Percentiles rank a stretch among this genome's conserved stretches.
These are phyloP conservation scores for Menidia menidia DNA, from an alignment of 2,797 vertebrate species.

Conservation along the genomic window DNA sequence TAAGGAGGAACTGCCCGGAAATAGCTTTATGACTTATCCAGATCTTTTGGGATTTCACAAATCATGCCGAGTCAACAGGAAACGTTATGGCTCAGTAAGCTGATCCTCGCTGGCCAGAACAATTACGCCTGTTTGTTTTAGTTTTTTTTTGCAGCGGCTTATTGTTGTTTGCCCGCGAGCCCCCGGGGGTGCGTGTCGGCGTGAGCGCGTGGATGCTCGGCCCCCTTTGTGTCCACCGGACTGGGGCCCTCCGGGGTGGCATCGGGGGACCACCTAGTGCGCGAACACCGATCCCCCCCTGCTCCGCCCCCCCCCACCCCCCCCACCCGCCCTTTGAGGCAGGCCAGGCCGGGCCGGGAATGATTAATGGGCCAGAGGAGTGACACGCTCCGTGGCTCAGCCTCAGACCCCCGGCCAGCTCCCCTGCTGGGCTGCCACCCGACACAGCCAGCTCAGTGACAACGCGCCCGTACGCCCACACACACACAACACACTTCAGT, in stretches of 20 bases:
- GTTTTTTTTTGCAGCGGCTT: constrained; percentile 12
- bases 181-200: constrained; percentile 27
- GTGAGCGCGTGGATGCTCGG: constrained; percentile 31
- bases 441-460: constrained; percentile 69
- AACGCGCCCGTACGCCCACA: constrained; percentile 53
- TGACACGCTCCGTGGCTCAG: constrained; percentile 74
- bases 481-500: constrained; percentile 58
- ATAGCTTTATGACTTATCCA: neutral
- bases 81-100: neutral
- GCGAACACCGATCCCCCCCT: constrained; percentile 55
- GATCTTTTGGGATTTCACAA: neutral
- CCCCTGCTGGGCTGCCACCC: constrained; percentile 73
- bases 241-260: constrained; percentile 65
- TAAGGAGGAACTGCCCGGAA: neutral
- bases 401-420: constrained; percentile 70
- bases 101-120: constrained; percentile 13
- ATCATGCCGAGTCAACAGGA: neutral
- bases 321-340: constrained; percentile 42
- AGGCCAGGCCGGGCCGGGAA: constrained; percentile 75
- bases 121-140: constrained; percentile 32
- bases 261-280: constrained; percentile 79
- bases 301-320: too few relatives aligned
- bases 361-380: constrained; percentile 77
- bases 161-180: constrained; percentile 6
- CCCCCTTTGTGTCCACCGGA: constrained; percentile 54